Conservation (phyloP, 2,797 vertebrate species). For the Saguinus oedipus region DNA sequence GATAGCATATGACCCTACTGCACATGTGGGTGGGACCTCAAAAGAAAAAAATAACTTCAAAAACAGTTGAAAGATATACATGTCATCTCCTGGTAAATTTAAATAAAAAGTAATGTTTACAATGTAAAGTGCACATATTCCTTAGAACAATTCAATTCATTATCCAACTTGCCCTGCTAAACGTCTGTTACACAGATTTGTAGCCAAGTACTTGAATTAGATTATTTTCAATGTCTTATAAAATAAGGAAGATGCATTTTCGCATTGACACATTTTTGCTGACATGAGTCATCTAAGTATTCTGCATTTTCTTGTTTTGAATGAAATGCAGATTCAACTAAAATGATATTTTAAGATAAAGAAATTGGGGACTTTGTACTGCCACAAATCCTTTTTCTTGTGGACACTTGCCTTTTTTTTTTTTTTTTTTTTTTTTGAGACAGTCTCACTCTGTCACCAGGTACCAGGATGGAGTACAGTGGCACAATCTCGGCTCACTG, state of each 20-base stretch:
- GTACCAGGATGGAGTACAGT: too few species aligned
- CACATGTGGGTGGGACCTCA: not conserved
- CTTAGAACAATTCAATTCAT: not conserved
- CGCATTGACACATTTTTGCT: not conserved
- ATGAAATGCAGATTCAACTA: constrained; percentile 28
- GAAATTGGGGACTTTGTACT: not conserved
- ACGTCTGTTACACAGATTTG: constrained; percentile 31
- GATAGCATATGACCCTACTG: not conserved
- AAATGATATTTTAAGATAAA: constrained; percentile 43
- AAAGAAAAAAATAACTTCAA: not conserved
- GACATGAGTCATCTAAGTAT: constrained; percentile 2
- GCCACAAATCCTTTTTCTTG: not conserved
- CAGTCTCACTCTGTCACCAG: too few species aligned
- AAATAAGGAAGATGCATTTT: not conserved
- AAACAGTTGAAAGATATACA: constrained; percentile 13
- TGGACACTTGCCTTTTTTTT: not conserved
- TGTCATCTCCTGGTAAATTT: constrained; percentile 33
- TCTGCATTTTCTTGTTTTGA: constrained; percentile 37
- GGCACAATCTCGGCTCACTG: too few species aligned
- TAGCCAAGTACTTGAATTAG: constrained; percentile 7
- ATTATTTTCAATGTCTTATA: not conserved
- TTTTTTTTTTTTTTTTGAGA: too few species aligned
- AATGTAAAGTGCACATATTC: not conserved
- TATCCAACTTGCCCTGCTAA: not conserved
- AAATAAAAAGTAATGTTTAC: not conserved